Conservation (phyloP, 1,140 invertebrate species). For the Drosophila rufa region DNA sequence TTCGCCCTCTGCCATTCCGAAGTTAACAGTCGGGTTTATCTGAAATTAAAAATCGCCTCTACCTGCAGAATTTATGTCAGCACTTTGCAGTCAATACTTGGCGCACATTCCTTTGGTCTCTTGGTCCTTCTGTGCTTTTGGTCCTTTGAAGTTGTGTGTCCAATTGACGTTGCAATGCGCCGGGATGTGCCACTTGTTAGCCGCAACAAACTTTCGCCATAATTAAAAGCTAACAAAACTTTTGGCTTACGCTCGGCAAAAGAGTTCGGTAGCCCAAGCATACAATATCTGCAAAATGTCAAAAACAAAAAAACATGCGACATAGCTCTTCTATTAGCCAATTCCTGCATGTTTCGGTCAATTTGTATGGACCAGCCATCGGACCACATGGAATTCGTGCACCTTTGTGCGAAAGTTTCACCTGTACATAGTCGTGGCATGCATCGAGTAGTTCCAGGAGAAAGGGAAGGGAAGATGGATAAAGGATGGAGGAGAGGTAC, state of each 20-base stretch:
- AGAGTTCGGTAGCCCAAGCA: constrained; percentile 2
- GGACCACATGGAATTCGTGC: constrained; percentile 27
- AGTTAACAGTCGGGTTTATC: constrained; percentile 71
- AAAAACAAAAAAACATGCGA: constrained; percentile 8
- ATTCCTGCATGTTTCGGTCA: constrained; percentile 28
- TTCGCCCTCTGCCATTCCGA: constrained; percentile 24
- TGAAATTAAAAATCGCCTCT: constrained; percentile 79
- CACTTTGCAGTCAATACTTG: constrained; percentile 47
- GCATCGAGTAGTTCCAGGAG: constrained; percentile 1
- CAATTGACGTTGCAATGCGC: constrained; percentile 48
- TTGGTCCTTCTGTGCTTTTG: constrained; percentile 11
- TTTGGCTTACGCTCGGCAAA: constrained; percentile 39
- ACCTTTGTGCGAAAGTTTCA: constrained; percentile 53
- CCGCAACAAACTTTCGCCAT: constrained; percentile 55
- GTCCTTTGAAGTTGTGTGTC: constrained; percentile 36
- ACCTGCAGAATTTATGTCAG: constrained; percentile 74
- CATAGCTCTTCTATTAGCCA: constrained; percentile 27
- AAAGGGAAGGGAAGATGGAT: background rate
- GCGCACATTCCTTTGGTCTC: constrained; percentile 11
- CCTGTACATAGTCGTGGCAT: constrained; percentile 10
- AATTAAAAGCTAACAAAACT: constrained; percentile 68
- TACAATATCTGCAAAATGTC: constrained; percentile 9
- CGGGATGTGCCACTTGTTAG: constrained; percentile 37
- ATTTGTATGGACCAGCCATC: constrained; percentile 45
- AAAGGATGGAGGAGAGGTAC: too few relatives aligned